These are phyloP conservation scores for Campoletis sonorensis DNA, from an alignment of 1,140 invertebrate species.

Conservation along the genomic window DNA sequence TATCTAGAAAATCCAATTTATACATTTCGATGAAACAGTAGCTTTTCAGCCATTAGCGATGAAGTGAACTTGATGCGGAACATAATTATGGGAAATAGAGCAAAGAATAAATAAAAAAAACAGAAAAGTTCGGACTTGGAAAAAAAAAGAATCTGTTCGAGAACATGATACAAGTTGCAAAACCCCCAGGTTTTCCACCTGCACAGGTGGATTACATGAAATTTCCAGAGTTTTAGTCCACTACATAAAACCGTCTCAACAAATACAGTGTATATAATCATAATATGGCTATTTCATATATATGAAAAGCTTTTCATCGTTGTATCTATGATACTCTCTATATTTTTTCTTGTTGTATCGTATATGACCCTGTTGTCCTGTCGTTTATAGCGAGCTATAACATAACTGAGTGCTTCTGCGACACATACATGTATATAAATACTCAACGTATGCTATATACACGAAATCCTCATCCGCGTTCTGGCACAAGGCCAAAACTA, in stretches of 20 bases:
- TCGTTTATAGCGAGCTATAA: conserved; percentile 9
- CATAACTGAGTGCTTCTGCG: not conserved
- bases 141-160: too few relatives aligned
- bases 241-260: too few relatives aligned
- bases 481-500: conserved; percentile 35
- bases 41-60: too few relatives aligned
- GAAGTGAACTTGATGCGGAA: too few relatives aligned
- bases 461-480: conserved; percentile 25
- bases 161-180: not conserved
- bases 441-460: not conserved
- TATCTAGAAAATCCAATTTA: too few relatives aligned
- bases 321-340: not conserved
- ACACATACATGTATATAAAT: not conserved
- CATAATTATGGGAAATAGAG: too few relatives aligned
- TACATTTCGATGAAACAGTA: too few relatives aligned
- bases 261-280: not conserved
- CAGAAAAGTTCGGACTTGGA: too few relatives aligned
- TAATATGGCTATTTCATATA: not conserved
- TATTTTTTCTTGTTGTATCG: conserved; percentile 31
- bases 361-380: conserved; percentile 18
- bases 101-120: not conserved
- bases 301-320: conserved; percentile 3
- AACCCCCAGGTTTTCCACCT: too few relatives aligned
- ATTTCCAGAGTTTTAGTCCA: too few relatives aligned
- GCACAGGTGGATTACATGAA: too few relatives aligned